Conservation (phyloP, 2,113 vertebrate genomes). For the Pelvicachromis taeniatus region DNA sequence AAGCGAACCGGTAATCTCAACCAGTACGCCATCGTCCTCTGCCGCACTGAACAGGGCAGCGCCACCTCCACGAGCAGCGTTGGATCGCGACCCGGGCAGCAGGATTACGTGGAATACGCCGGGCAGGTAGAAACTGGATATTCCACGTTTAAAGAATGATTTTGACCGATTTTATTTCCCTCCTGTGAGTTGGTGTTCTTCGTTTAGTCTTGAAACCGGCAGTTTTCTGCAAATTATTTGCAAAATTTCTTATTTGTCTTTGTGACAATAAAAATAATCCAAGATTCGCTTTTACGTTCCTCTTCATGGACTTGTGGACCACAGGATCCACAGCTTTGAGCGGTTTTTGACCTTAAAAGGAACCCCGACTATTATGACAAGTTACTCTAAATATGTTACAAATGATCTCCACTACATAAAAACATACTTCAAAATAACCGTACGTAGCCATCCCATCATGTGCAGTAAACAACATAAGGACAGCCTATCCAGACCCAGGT, state of each 20-base stretch:
- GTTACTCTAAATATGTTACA: no score
- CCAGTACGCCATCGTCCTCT: constrained; percentile 92
- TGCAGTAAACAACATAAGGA: no score
- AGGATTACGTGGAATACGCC: constrained; percentile 88
- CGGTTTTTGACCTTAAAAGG: not conserved
- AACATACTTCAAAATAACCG: no score
- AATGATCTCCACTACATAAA: no score
- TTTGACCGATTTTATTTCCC: fast-evolving
- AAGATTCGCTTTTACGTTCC: fast-evolving
- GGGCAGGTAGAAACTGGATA: constrained; percentile 77
- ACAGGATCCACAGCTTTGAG: fast-evolving
- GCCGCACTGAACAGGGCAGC: constrained; percentile 82
- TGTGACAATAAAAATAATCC: not conserved
- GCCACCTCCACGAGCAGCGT: constrained; percentile 77
- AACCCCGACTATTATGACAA: no score
- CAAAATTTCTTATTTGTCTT: not conserved
- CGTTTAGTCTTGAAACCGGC: not conserved
- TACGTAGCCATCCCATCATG: no score
- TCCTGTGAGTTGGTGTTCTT: not conserved
- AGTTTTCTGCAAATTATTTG: not conserved
- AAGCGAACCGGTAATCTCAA: constrained; percentile 88
- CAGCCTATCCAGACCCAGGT: no score
- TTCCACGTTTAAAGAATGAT: not conserved
- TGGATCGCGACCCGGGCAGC: constrained; percentile 69
- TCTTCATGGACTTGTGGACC: not conserved